phyloP scores from a whole-genome alignment of 2,113 vertebrate genomes.

The Ceratotherium simum region DNA sequence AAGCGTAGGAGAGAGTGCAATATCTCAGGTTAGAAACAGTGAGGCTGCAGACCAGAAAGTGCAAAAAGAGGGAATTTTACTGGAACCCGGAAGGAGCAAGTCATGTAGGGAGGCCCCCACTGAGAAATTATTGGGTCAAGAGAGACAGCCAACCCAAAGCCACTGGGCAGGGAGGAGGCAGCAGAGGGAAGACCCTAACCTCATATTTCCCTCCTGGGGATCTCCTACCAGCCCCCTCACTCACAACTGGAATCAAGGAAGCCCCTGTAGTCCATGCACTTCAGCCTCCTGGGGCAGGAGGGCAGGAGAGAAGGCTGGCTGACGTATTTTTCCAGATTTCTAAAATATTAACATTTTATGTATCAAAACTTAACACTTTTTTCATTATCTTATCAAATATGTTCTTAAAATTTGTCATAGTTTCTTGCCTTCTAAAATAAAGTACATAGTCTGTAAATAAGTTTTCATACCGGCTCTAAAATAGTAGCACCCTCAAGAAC shows the following conservation, averaged over 20 bases:
- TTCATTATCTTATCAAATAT: background rate
- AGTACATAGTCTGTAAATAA: background rate
- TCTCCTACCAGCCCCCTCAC: background rate
- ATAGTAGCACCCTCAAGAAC: background rate
- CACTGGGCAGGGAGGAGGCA: accelerated
- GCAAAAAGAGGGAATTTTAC: background rate
- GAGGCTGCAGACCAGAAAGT: background rate
- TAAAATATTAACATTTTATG: background rate
- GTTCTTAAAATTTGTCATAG: background rate
- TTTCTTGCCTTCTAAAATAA: background rate
- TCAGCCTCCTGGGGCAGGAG: background rate
- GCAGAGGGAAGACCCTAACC: background rate
- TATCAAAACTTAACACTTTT: background rate
- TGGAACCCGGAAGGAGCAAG: background rate
- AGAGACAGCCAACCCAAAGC: background rate
- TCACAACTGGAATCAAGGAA: background rate
- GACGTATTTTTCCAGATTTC: background rate
- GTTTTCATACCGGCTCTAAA: background rate
- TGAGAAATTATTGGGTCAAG: background rate
- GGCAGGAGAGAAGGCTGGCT: background rate
- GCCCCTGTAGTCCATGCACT: background rate
- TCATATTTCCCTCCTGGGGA: background rate
- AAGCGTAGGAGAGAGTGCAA: background rate
- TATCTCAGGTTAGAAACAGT: background rate
- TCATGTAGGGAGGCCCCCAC: background rate